A percentile compares a stretch with the other conserved stretches of the same genome.
Conservation (phyloP, 1,140 invertebrate species). For the Dreissena rostriformis region DNA sequence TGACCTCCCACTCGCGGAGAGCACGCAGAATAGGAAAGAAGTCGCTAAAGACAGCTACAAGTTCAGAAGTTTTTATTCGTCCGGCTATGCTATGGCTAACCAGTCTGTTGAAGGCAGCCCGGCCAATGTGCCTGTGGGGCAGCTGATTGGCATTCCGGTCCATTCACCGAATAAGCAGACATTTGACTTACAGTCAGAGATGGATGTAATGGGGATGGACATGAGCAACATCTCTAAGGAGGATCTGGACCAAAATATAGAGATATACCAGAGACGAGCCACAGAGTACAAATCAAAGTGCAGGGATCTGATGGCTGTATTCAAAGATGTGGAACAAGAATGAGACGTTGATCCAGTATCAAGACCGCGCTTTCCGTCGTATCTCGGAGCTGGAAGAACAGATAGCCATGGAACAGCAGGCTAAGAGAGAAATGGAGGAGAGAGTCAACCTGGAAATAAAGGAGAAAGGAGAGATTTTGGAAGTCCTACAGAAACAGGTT, state of each 20-base stretch:
- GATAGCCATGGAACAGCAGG: no score
- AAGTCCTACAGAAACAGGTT: no score
- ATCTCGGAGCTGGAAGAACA: no score
- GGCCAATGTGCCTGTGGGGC: conserved; percentile 58
- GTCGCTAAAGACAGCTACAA: conserved; percentile 22
- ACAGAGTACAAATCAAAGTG: conserved; percentile 31
- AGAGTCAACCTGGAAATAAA: no score
- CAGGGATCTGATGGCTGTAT: no score
- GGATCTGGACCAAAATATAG: conserved; percentile 75
- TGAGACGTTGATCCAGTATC: no score
- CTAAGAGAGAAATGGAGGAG: no score
- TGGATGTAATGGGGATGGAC: conserved; percentile 73
- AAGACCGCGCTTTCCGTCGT: no score
- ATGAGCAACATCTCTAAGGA: conserved; percentile 75
- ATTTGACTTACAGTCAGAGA: conserved; percentile 79
- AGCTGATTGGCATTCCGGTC: conserved; percentile 74
- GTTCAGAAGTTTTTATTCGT: not conserved
- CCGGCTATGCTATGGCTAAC: conserved; percentile 32
- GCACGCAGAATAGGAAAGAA: conserved; percentile 69
- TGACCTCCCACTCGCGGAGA: conserved; percentile 67
- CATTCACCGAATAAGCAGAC: conserved; percentile 62
- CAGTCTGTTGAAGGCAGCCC: conserved; percentile 24
- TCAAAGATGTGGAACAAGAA: no score
- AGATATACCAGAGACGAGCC: conserved; percentile 72
- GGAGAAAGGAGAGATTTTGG: no score